A percentile compares a stretch with the other conserved stretches of the same genome.
These are phyloP conservation scores for Nomia melanderi DNA, from an alignment of 1,140 invertebrate species.

Conservation along the genomic window DNA sequence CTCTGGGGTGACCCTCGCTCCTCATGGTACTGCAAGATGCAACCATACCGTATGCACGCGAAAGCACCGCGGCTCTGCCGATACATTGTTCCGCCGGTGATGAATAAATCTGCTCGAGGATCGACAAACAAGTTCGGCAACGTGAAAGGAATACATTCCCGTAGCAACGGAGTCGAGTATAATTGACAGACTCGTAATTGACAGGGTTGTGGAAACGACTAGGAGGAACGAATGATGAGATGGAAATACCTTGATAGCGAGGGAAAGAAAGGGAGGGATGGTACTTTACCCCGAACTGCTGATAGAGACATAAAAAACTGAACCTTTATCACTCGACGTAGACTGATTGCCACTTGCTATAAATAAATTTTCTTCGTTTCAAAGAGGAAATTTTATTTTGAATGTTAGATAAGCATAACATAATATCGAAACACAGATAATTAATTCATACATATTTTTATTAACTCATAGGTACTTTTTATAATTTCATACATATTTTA, in stretches of 20 bases:
- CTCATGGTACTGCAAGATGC: background rate
- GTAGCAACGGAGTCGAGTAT: background rate
- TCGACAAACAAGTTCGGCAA: background rate
- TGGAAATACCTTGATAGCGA: too few species aligned
- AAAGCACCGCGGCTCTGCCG: too few species aligned
- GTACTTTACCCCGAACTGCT: background rate
- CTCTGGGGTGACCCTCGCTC: background rate
- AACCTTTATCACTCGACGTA: too few species aligned
- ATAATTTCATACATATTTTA: too few species aligned
- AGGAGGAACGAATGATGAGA: background rate
- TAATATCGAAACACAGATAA: too few species aligned
- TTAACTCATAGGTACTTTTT: too few species aligned
- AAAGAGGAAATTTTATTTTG: too few species aligned
- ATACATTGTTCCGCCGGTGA: background rate
- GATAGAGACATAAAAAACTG: background rate
- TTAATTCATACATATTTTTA: too few species aligned
- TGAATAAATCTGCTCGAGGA: background rate
- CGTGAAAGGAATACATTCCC: slow-evolving; percentile 5
- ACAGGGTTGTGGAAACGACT: background rate
- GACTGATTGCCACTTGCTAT: too few species aligned
- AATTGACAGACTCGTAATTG: slow-evolving; percentile 6
- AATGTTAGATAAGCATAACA: too few species aligned
- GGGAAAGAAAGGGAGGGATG: too few species aligned
- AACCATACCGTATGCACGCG: background rate
- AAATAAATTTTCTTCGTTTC: too few species aligned